Base-by-base conservation (phyloP, 2,888 invertebrate species). In the Coremacera marginata region DNA sequence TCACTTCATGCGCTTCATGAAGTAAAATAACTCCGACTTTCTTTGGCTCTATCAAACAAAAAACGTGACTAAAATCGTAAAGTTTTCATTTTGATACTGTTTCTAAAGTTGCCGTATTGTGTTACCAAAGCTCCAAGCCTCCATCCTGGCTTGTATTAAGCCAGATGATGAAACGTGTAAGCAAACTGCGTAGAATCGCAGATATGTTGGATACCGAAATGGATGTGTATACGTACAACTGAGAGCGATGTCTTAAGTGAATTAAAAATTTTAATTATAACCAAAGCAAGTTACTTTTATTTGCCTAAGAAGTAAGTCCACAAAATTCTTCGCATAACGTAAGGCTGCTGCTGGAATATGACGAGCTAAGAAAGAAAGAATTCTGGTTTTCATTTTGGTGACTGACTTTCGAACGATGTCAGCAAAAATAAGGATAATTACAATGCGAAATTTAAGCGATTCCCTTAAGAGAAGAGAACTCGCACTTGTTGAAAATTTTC, bases 31-130 rank as follows among this genome's bases (percentile, higher is more conserved):
- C 68, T 68, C 51, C 51, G 22, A 37, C 27, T 74, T 74, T 63
- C 73, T 74, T 74, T 74, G 31, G 52, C 62, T 27, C 51, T 51
- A 5, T 16, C 31, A 55, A 81, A 80, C 79, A 80, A 79, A 80
- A 82, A 82, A 82, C 82, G 82, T 83, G 83, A 83, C 82, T 82
- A 80, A 82, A 83, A 82, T 80, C 76, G 80, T 79, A 82, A 81
- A 80, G 75, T 78, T 80, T 73, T 72, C 72, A 75, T 57, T 71
- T 60, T 51, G 68, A 37, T 77, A 70, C 51, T 31, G 65, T 31
- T 75, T 57, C 49, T 57, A 70, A 60, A 75, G 75, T 65, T 68
- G 22, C 49, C 63, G 44, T 44, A 22, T 67, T 27, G 44, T 16
- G 51, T 44, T 68, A 34, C 49, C 16, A 16, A 1, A 44, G 62